These are phyloP conservation scores for Lydus trimaculatus DNA, from an alignment of 2,888 invertebrate genomes.

Conservation along the genomic window DNA sequence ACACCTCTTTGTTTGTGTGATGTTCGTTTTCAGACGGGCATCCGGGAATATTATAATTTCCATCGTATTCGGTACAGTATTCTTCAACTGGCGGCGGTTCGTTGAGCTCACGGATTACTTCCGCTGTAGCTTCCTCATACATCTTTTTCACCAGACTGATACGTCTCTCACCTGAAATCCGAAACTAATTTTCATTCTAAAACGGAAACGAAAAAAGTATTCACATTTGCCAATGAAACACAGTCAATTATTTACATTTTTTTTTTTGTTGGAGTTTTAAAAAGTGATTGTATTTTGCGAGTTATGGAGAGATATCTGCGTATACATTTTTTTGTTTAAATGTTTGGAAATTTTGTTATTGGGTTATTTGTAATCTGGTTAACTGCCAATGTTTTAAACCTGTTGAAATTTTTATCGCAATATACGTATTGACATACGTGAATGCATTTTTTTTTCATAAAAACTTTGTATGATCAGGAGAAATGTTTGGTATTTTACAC, in stretches of 20 bases:
- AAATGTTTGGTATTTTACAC: no score
- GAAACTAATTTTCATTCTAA: constrained; percentile 4
- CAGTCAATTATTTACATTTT: neutral
- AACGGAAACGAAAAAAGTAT: neutral
- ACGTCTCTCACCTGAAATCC: constrained; percentile 43
- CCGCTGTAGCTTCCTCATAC: constrained; percentile 48
- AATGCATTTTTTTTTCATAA: neutral
- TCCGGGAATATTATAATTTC: constrained; percentile 45
- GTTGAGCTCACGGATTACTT: constrained; percentile 47
- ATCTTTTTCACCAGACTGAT: constrained; percentile 43
- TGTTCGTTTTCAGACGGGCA: constrained; percentile 43
- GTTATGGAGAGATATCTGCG: no score
- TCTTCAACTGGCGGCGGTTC: constrained; percentile 45
- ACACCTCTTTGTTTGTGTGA: constrained; percentile 39
- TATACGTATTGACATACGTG: neutral
- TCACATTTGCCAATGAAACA: neutral
- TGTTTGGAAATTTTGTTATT: neutral
- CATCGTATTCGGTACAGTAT: constrained; percentile 55
- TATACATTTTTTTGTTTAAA: no score
- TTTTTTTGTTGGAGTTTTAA: no score
- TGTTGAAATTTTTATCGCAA: neutral
- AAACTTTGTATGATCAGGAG: neutral
- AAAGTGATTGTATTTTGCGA: no score
- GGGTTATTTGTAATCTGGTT: neutral
- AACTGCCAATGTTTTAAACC: neutral